Base-by-base conservation (phyloP, 2,113 vertebrate species). In the Procavia capensis region DNA sequence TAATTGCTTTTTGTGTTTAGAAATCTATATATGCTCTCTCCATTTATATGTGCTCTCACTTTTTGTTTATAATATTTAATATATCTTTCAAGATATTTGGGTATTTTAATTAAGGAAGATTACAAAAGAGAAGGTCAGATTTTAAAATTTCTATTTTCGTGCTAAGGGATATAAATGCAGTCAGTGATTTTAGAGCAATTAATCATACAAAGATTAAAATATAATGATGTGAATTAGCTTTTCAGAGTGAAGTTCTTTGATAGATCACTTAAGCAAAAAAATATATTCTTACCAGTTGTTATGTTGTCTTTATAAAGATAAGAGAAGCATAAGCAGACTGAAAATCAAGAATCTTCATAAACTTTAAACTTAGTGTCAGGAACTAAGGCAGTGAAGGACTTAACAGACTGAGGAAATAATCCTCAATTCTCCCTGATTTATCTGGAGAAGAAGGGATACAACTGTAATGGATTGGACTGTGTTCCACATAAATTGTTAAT, bases 111-210 rank as follows among this genome's bases (percentile, higher is more conserved):
- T 94, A 80, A 85, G 2, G 81, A 36, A 36, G 14, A 36, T n/a
- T 74, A 3, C 57, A n/a, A 81, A 94, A 47, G 13, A 2, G 25
- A 4, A 66, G 3, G 27, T 36, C 34, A 80, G 4, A 57, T 50
- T 29, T 85, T 68, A 82, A 93, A 90, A 29, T 76, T 64, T 80
- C 19, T 79, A n/a, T 80, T 84, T 94, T 70, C 63, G 36, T 70
- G 63, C 50, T 82, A 80, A 85, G 4, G 22, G 24, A 57, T 6
- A 63, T 85, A 80, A 84, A 94, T n/a, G 3, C 75, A 29, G 61
- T 74, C 22, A 88, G 9, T 94, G 29, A 87, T 45, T 50, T 68
- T 14, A 50, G 36, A 88, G 31, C 31, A 82, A 86, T 85, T 82
- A 95, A 59, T 88, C 43, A 85, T 76, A 47, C 2, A 45, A 63